Conservation (phyloP, 1,140 invertebrate species). For the Holcopasites calliopsidis region DNA sequence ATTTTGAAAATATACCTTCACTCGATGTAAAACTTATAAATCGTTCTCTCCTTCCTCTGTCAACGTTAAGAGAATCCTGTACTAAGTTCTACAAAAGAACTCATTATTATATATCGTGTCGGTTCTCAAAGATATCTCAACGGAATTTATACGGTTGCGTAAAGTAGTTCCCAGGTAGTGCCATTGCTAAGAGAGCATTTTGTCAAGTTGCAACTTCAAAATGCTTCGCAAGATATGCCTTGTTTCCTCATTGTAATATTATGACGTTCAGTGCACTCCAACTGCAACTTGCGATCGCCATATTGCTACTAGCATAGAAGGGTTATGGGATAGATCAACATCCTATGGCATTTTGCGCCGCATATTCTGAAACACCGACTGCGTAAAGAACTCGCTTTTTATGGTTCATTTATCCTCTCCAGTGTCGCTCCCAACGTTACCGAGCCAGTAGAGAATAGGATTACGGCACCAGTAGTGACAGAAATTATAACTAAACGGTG, state of each 20-base stretch:
- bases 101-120: conserved; percentile 35
- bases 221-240: conserved; percentile 20
- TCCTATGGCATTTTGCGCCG: no score
- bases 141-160: background rate
- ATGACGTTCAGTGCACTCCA: conserved; percentile 21
- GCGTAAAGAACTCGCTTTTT: no score
- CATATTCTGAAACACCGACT: no score
- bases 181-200: conserved; percentile 39
- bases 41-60: conserved; percentile 23
- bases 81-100: conserved; percentile 16
- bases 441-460: no score
- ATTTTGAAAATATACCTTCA: conserved; percentile 26
- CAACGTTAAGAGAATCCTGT: conserved; percentile 23
- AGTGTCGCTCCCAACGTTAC: no score
- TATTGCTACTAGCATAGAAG: no score
- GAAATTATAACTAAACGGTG: no score
- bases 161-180: conserved; percentile 24
- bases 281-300: conserved; percentile 31
- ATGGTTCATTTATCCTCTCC: no score
- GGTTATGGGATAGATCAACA: no score
- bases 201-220: conserved; percentile 10
- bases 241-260: conserved; percentile 40
- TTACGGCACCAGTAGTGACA: no score
- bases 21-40: conserved; percentile 18
- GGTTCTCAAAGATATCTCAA: conserved; percentile 22